phyloP scores from a whole-genome alignment of 2,888 invertebrate genomes.

The Autographa gamma region DNA sequence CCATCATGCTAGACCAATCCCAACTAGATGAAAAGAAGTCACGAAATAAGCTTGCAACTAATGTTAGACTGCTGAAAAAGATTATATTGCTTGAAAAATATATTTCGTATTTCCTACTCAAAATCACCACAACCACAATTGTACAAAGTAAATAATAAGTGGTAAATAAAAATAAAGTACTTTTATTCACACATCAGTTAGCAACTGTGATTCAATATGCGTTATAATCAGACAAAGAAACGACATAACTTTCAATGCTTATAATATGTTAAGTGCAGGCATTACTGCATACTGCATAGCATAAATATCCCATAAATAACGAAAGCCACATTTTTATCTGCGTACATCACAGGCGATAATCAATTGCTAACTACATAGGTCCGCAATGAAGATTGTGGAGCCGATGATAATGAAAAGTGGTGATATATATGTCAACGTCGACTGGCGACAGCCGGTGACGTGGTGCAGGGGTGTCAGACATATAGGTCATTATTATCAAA shows the following conservation, averaged over 20 bases:
- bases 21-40: no score
- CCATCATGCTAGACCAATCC: background rate
- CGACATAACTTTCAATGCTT: slow-evolving; percentile 43
- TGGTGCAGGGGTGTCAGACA: slow-evolving; percentile 45
- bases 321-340: slow-evolving; percentile 48
- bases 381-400: slow-evolving; percentile 46
- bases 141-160: background rate
- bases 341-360: slow-evolving; percentile 41
- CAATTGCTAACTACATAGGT: slow-evolving; percentile 50
- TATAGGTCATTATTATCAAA: background rate
- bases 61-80: no score
- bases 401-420: slow-evolving; percentile 48
- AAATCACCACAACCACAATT: background rate
- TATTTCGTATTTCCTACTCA: background rate
- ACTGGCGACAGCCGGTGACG: slow-evolving; percentile 44
- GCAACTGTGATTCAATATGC: slow-evolving; percentile 14
- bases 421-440: slow-evolving; percentile 57
- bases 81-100: background rate
- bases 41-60: no score
- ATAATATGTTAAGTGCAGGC: slow-evolving; percentile 47
- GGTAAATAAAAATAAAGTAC: background rate
- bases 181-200: slow-evolving; percentile 6
- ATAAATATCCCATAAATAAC: slow-evolving; percentile 50
- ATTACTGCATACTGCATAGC: slow-evolving; percentile 31
- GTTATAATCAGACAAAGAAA: slow-evolving; percentile 47